A percentile compares a stretch with the other conserved stretches of the same genome.
These are phyloP conservation scores for Hapalemur alaotrensis DNA, from an alignment of 2,797 vertebrate genomes.

Conservation along the genomic window DNA sequence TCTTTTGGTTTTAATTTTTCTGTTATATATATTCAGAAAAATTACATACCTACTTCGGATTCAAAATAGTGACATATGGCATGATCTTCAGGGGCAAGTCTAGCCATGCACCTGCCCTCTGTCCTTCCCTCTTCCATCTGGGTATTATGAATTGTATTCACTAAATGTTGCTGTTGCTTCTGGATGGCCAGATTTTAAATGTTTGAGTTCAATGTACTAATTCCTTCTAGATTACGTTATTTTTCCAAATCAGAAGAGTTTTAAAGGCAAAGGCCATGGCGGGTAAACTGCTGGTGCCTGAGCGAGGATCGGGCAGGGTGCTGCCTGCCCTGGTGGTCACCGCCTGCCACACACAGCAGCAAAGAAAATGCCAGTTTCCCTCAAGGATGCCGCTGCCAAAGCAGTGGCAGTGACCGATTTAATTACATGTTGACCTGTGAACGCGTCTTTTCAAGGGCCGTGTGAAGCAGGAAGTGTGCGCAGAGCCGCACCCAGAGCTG, in stretches of 20 bases:
- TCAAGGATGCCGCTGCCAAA: not conserved
- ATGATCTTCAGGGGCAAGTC: accelerated
- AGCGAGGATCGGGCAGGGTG: no score
- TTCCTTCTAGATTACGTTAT: not conserved
- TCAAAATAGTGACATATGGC: not conserved
- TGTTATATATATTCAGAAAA: not conserved
- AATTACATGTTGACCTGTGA: not conserved
- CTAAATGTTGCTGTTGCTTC: not conserved
- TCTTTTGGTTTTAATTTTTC: not conserved
- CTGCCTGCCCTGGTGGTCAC: not conserved
- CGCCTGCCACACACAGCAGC: not conserved
- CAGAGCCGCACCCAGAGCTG: not conserved
- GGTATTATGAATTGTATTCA: not conserved
- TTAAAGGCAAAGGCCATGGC: not conserved
- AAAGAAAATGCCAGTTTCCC: not conserved
- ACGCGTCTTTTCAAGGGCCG: not conserved
- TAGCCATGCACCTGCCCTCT: accelerated
- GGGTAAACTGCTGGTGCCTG: not conserved
- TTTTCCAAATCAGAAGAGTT: not conserved
- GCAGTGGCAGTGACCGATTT: not conserved
- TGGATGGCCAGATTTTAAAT: not conserved
- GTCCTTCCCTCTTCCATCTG: not conserved
- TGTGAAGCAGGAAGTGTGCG: no score
- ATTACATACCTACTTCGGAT: not conserved
- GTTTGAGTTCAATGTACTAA: not conserved